Evolutionary conservation across 2,888 invertebrate species (phyloP), one percentile per base, ranked within the genome.

Genomic region (Andrena haemorrhoa): DNA sequence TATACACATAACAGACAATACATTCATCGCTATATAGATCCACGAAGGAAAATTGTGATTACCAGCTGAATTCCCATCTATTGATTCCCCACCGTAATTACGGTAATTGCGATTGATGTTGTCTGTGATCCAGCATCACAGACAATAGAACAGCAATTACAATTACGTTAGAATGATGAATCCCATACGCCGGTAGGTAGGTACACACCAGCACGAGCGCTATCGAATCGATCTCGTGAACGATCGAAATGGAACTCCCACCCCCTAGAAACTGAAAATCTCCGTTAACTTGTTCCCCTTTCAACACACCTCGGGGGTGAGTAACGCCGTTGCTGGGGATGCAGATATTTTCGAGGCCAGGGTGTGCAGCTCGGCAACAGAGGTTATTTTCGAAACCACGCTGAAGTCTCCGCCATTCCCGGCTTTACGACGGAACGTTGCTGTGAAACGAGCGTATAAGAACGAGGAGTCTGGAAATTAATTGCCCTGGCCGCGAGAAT

Each of bases 381-480:
- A 20, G 33, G 35, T 58, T 65, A 60, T 73, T 65, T 60, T 60
- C 51, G 23, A 61, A 66, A 35, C 26, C 58, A 16, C 23, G 65
- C 49, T 60, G 51, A 65, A 33, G 65, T 65, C 60, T 60, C 58
- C 12, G 31, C 7, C 31, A 47, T 60, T 35, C 20, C 47, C 6
- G 26, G 7, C 16, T 76, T 73, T 72, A 76, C 64, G 58, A 73
- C 49, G 29, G 47, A 61, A 61, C 47, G 31, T 41, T 12, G 29
- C 58, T 31, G 8, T 47, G 29, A 16, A 63, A 16, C 12, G n/a
- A 2, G 41, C 51, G 29, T 65, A 5, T 12, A 63, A 56, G 26
- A 33, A 53, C 60, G 16, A 68, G 29, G 35, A 56, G 63, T 63
- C 70, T 63, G 56, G 75, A 75, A 63, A 56, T 75, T 69, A 78